A percentile compares a stretch with the other conserved stretches of the same genome.
Conservation (phyloP, 2,113 vertebrate species). For the Calonectris borealis region DNA sequence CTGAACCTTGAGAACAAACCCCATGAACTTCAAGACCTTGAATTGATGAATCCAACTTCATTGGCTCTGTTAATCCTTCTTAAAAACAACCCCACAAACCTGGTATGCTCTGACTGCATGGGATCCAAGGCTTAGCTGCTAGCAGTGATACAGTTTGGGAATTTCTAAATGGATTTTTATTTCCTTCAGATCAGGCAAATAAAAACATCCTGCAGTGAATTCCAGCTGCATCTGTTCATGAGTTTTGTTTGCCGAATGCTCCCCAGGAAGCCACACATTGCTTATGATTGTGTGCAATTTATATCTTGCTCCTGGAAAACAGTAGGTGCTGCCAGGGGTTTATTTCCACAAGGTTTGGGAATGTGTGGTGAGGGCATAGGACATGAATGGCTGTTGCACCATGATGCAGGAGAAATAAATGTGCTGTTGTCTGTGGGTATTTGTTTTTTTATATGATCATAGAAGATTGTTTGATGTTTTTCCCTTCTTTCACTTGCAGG, state of each 20-base stretch:
- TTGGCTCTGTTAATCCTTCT: neutral
- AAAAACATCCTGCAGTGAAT: neutral
- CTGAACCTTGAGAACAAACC: neutral
- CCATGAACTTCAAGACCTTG: neutral
- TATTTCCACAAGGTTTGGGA: neutral
- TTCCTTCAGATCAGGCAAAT: neutral
- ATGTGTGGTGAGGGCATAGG: neutral
- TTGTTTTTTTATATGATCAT: neutral
- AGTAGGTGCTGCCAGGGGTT: neutral
- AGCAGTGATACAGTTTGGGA: neutral
- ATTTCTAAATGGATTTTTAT: neutral
- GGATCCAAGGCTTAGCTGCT: neutral
- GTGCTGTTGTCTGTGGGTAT: neutral
- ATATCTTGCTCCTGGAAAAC: neutral
- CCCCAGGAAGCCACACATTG: neutral
- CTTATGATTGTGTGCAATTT: neutral
- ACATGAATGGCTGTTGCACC: neutral
- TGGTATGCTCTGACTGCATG: neutral
- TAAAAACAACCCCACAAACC: neutral
- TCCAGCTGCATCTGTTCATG: slow-evolving; percentile 2
- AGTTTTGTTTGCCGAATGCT: neutral
- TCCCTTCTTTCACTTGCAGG: neutral
- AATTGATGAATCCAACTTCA: neutral
- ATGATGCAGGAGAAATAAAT: neutral
- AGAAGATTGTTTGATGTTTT: neutral